Percentiles rank a stretch among this genome's conserved stretches.
Evolutionary conservation across 1,140 invertebrate genomes (phyloP).

Genomic region (Chironomus striatipennis): DNA sequence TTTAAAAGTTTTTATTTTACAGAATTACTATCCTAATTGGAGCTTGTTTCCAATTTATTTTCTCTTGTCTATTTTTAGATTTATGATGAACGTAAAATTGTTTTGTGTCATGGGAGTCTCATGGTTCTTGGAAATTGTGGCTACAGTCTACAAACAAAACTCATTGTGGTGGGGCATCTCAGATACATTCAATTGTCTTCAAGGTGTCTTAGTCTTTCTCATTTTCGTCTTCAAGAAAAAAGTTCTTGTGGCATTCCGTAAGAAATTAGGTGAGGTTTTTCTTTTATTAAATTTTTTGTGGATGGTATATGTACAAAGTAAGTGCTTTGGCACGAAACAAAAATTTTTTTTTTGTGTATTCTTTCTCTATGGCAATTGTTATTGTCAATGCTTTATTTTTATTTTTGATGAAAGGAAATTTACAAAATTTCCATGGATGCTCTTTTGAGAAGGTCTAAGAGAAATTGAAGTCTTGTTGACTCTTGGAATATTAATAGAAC

Average conservation of each 20-base stretch:
- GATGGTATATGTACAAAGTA: neutral
- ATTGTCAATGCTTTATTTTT: neutral
- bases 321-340: neutral
- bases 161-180: constrained; percentile 46
- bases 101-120: constrained; percentile 68
- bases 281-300: constrained; percentile 27
- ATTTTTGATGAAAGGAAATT: neutral
- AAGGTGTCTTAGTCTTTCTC: constrained; percentile 55
- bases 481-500: too few relatives aligned
- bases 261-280: constrained; percentile 42
- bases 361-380: neutral
- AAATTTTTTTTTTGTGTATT: neutral
- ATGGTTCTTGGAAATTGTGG: constrained; percentile 57
- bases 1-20: neutral
- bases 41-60: neutral
- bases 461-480: too few relatives aligned
- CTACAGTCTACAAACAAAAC: constrained; percentile 43
- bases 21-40: neutral
- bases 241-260: constrained; percentile 44
- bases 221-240: constrained; percentile 55
- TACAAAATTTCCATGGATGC: neutral
- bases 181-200: constrained; percentile 51
- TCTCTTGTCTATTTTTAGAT: constrained; percentile 42
- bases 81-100: constrained; percentile 58
- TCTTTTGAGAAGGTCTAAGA: too few relatives aligned